Conservation (phyloP, 37 sponge, comb jelly and placozoan genomes). For the Mnemiopsis leidyi region DNA sequence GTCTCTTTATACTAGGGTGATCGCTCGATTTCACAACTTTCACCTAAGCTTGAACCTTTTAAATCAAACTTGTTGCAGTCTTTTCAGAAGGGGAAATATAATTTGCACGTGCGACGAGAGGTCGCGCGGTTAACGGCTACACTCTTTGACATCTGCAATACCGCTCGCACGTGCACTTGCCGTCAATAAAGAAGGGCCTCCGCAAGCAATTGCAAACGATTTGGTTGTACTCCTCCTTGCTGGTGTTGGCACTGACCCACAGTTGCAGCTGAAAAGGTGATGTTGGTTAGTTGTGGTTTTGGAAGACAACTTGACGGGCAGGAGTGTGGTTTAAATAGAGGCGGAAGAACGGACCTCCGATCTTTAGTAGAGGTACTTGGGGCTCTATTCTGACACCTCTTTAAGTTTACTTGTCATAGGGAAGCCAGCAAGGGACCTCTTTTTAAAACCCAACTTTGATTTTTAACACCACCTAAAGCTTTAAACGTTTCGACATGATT, state of each 20-base stretch:
- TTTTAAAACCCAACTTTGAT: neutral
- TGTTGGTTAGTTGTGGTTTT: too few species aligned
- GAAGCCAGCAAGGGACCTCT: neutral
- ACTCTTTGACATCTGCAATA: conserved; percentile 51
- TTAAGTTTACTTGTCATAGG: neutral
- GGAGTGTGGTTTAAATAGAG: neutral
- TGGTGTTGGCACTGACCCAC: conserved; percentile 65
- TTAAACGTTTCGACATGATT: neutral
- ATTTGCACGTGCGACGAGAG: neutral
- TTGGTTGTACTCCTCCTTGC: conserved; percentile 62
- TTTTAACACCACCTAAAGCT: neutral
- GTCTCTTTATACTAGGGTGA: neutral
- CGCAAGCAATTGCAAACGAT: conserved; percentile 61
- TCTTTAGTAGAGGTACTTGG: neutral
- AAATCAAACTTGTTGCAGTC: neutral
- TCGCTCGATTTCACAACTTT: neutral
- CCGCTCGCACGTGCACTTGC: conserved; percentile 65
- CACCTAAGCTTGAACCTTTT: neutral
- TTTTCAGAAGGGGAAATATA: neutral
- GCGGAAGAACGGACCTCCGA: too few species aligned
- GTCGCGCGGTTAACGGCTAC: conserved; percentile 21
- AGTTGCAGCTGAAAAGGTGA: conserved; percentile 42
- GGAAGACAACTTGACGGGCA: too few species aligned
- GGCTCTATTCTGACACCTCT: neutral
- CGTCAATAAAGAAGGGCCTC: conserved; percentile 62